A percentile compares a stretch with the other conserved stretches of the same genome.
These are phyloP conservation scores for Catocala sponsa DNA, from an alignment of 2,888 invertebrate species.

Conservation along the genomic window DNA sequence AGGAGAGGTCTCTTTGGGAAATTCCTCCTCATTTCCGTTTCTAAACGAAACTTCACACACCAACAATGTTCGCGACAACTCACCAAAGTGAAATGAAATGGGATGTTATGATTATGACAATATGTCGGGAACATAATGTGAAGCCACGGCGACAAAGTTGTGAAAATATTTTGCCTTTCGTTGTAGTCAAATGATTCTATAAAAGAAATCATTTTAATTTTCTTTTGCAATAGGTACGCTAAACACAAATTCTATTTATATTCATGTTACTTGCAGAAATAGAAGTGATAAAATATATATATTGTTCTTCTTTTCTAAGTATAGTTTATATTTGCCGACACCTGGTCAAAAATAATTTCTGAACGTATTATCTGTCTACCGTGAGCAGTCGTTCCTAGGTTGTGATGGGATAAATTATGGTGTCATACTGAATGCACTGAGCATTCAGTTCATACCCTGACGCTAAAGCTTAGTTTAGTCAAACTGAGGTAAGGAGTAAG, in stretches of 20 bases:
- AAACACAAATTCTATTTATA: not conserved
- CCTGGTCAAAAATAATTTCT: too few species aligned
- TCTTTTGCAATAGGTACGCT: not conserved
- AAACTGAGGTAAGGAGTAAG: too few species aligned
- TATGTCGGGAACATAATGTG: conserved; percentile 72
- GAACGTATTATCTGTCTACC: too few species aligned
- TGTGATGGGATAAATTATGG: too few species aligned
- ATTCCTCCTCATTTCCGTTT: conserved; percentile 84
- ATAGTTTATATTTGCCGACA: too few species aligned
- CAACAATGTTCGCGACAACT: conserved; percentile 75
- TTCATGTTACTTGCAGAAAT: not conserved
- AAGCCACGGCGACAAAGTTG: conserved; percentile 61
- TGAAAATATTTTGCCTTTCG: conserved; percentile 59
- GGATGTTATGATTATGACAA: conserved; percentile 85
- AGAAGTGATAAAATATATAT: too few species aligned
- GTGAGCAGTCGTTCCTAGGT: too few species aligned
- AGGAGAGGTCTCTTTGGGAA: conserved; percentile 74
- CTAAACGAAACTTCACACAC: conserved; percentile 77
- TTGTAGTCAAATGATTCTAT: conserved; percentile 58
- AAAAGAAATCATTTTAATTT: conserved; percentile 1
- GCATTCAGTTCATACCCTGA: too few species aligned
- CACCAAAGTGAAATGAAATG: conserved; percentile 82
- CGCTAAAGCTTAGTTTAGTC: too few species aligned
- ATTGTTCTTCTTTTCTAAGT: too few species aligned
- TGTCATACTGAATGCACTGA: too few species aligned